Conservation (phyloP, 1,140 invertebrate genomes). For the Archegozetes longisetosus region DNA sequence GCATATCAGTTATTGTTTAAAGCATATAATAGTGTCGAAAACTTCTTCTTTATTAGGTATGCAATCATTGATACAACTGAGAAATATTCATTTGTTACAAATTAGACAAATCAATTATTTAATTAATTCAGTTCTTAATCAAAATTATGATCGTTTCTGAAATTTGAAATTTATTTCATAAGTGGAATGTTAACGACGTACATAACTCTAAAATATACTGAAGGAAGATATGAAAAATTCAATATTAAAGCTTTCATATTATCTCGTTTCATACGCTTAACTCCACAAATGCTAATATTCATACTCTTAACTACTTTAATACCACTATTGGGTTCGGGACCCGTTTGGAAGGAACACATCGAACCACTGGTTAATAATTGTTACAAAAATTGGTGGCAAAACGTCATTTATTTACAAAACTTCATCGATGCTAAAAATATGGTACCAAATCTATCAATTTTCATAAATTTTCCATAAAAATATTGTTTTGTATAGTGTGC, state of each 20-base stretch:
- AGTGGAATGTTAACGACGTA: slow-evolving; percentile 10
- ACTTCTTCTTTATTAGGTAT: too few relatives aligned
- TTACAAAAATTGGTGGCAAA: slow-evolving; percentile 14
- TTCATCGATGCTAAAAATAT: slow-evolving; percentile 11
- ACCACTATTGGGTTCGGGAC: slow-evolving; percentile 9
- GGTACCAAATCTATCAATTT: background rate
- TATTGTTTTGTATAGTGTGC: slow-evolving; percentile 23
- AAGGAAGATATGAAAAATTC: slow-evolving; percentile 1
- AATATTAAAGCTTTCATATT: slow-evolving; percentile 1
- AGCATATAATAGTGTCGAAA: too few relatives aligned
- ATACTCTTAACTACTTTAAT: slow-evolving; percentile 5
- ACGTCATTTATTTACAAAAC: slow-evolving; percentile 12
- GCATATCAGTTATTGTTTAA: too few relatives aligned
- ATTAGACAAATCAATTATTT: too few relatives aligned
- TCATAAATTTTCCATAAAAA: background rate
- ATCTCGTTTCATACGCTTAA: slow-evolving; percentile 5
- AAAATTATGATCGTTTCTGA: too few relatives aligned
- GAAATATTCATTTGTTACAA: too few relatives aligned
- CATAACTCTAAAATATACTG: slow-evolving; percentile 6
- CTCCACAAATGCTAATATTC: slow-evolving; percentile 2
- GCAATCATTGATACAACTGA: too few relatives aligned
- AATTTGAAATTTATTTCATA: too few relatives aligned
- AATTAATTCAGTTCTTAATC: too few relatives aligned
- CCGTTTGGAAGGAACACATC: slow-evolving; percentile 3
- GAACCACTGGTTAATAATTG: slow-evolving; percentile 1